phyloP scores from a whole-genome alignment of 1,140 invertebrate genomes.

The Drosophila asahinai region DNA sequence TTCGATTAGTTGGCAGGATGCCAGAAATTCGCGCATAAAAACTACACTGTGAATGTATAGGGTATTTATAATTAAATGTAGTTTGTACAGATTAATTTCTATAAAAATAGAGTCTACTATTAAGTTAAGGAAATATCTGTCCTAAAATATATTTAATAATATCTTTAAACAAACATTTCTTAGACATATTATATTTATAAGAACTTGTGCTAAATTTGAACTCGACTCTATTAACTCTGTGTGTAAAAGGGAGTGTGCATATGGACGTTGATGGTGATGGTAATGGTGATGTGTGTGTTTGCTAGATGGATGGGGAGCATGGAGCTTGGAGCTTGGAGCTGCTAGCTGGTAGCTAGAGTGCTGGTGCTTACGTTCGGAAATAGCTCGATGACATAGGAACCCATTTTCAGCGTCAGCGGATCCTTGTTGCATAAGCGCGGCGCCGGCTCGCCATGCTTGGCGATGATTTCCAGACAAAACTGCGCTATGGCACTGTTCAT shows the following conservation, averaged over 20 bases:
- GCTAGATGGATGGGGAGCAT: not conserved
- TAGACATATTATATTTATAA: too few species aligned
- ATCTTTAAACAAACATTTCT: too few species aligned
- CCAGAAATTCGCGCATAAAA: not conserved
- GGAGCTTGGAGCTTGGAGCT: constrained; percentile 6
- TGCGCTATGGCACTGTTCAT: constrained; percentile 97
- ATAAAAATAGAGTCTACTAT: too few species aligned
- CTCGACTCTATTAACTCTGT: not conserved
- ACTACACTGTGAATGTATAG: not conserved
- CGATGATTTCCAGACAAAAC: constrained; percentile 98
- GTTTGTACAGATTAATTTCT: not conserved
- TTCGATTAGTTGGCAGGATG: not conserved
- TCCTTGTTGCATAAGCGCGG: constrained; percentile 98
- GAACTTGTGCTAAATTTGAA: too few species aligned
- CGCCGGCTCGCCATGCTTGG: constrained; percentile 97
- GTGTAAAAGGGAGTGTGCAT: not conserved
- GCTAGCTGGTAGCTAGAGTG: not conserved
- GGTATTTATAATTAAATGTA: not conserved
- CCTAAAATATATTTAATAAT: not conserved
- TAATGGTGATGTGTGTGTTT: not conserved
- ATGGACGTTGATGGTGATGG: not conserved
- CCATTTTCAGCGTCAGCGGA: constrained; percentile 98
- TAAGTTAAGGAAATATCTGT: too few species aligned
- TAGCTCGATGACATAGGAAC: constrained; percentile 92
- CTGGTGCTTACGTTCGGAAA: constrained; percentile 88